Evolutionary conservation across 1,140 invertebrate species (phyloP).

Genomic region (Matsumurasca onukii): DNA sequence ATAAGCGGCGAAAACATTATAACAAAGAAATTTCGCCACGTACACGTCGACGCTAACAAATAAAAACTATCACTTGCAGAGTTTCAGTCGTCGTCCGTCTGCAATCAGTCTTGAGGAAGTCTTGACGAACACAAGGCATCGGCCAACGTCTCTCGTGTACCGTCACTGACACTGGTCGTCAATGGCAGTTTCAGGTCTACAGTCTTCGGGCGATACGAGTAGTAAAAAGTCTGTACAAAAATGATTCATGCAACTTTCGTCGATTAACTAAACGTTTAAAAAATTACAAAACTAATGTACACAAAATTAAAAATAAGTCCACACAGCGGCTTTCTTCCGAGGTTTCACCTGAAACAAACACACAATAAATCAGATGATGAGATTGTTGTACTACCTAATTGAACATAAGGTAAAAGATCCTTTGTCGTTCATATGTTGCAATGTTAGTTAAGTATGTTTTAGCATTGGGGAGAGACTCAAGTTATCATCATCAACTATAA

Average conservation of each 20-base stretch:
- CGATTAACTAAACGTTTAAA: constrained; percentile 12
- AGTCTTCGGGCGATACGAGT: no score
- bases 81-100: constrained; percentile 21
- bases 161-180: neutral
- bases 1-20: constrained; percentile 23
- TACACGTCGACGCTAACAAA: constrained; percentile 27
- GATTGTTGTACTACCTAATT: no score
- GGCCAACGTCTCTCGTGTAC: neutral
- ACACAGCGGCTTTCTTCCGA: neutral
- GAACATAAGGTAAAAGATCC: no score
- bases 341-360: constrained; percentile 3
- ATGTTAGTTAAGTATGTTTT: no score
- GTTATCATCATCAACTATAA: no score
- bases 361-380: no score
- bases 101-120: constrained; percentile 24
- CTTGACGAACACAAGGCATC: constrained; percentile 12
- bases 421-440: no score
- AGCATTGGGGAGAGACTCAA: no score
- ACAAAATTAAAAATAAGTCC: neutral
- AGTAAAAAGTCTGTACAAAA: no score
- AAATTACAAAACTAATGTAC: constrained; percentile 9
- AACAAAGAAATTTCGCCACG: constrained; percentile 19
- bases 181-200: constrained; percentile 9
- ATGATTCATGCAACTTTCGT: no score
- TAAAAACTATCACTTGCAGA: constrained; percentile 30